phyloP scores from a whole-genome alignment of 1,140 invertebrate genomes.

The Chelonus insularis region DNA sequence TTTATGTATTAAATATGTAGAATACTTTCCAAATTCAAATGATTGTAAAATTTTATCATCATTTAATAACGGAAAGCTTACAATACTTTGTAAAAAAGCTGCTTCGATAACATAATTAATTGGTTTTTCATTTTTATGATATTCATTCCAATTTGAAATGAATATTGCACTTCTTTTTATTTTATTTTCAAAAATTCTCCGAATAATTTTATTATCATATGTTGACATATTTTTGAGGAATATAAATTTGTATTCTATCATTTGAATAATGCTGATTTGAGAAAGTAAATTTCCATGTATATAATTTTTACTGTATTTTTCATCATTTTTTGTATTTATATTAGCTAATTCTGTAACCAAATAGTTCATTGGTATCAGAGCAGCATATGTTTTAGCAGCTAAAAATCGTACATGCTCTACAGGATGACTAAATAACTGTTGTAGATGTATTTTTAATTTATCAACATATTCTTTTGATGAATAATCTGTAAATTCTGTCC shows the following conservation, averaged over 20 bases:
- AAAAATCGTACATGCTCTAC: conserved; percentile 45
- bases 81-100: conserved; percentile 8
- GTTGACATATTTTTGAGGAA: no score
- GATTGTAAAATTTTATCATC: not conserved
- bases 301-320: conserved; percentile 29
- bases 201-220: no score
- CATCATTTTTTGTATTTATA: conserved; percentile 20
- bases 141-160: not conserved
- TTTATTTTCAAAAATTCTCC: not conserved
- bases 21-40: not conserved
- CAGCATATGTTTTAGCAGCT: conserved; percentile 50
- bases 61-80: not conserved
- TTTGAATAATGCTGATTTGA: no score
- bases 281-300: conserved; percentile 9
- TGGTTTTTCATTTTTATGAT: not conserved
- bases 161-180: not conserved
- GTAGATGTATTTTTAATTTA: conserved; percentile 32
- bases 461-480: conserved; percentile 34
- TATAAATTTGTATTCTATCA: no score
- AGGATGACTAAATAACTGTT: conserved; percentile 38
- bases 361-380: conserved; percentile 31
- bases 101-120: not conserved
- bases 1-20: not conserved
- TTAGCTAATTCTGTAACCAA: conserved; percentile 29
- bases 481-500: conserved; percentile 45